phyloP scores from a whole-genome alignment of 2,888 invertebrate genomes.

The Heliconius ismenius region DNA sequence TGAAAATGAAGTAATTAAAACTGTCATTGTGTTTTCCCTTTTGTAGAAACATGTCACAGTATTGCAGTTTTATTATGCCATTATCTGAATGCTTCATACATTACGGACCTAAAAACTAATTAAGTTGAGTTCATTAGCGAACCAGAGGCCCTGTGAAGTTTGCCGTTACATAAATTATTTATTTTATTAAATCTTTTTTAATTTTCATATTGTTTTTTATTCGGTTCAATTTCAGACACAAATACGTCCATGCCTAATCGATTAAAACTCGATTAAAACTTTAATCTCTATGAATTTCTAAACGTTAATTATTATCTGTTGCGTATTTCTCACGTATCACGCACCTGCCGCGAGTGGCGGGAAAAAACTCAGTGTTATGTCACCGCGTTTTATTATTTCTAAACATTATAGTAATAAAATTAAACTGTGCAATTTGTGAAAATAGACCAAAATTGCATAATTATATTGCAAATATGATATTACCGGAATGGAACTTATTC shows the following conservation, averaged over 20 bases:
- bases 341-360: neutral
- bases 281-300: slow-evolving; percentile 4
- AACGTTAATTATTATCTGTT: slow-evolving; percentile 3
- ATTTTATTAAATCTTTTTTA: slow-evolving; percentile 1
- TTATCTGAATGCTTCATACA: slow-evolving; percentile 4
- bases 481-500: no score
- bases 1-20: slow-evolving; percentile 17
- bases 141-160: neutral
- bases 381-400: neutral
- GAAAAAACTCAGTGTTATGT: slow-evolving; percentile 1
- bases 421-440: no score
- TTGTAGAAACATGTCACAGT: slow-evolving; percentile 18
- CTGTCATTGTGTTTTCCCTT: slow-evolving; percentile 18
- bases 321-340: slow-evolving; percentile 15
- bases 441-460: no score
- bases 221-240: neutral
- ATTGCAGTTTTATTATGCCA: slow-evolving; percentile 20
- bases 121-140: slow-evolving; percentile 18
- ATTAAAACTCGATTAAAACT: slow-evolving; percentile 43
- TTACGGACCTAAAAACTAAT: slow-evolving; percentile 16
- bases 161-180: slow-evolving; percentile 9
- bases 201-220: slow-evolving; percentile 5
- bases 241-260: slow-evolving; percentile 46
- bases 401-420: no score
- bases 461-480: no score